Base-by-base conservation (phyloP, 1,140 invertebrate species). In the Procambarus virginalis region DNA sequence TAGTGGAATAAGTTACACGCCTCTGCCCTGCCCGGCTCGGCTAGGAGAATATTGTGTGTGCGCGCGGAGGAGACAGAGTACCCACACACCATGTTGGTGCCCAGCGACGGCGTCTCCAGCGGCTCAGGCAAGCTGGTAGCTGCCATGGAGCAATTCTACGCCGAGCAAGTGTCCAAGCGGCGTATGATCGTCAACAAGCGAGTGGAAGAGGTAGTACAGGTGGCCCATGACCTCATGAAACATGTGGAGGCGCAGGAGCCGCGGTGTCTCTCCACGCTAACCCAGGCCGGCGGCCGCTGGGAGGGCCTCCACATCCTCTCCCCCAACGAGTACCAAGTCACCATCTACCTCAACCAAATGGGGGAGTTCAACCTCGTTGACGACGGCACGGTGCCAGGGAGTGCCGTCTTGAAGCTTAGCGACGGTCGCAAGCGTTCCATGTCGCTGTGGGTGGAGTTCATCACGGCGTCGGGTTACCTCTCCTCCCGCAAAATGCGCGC, bases 341-440 rank as follows among this genome's bases (percentile, higher is more conserved):
- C 96, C 46, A 94, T 96, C 46, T 96, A 96, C 92, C 94, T 96
- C 48, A 96, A 96, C 93, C 95, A 96, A 93, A 96, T 96, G 95
- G 96, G 96, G 9, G 96, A 96, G 12, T 96, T 96, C 93, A 96
- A 96, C 92, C 96, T 96, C 92, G 95, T 96, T 34, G 95, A 96
- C 92, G 95, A 96, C 92, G 95, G 95, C 12, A 94, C 94, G 10
- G 94, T 96, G 73, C 95, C 95, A 6, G 95, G 95, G 45, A 96
- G 95, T 93, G 95, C 96, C 17, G 95, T 96, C 6, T 93, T 96
- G 60, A 96, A 96, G 92, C 93, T 96, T n/a, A 95, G 94, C 92
- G 96, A 96, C 93, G 96, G 95, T 22, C 93, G 96, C 55, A 96
- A 96, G 92, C 93, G 95, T 68, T 95, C 95, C 49, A 96, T 96